Evolutionary conservation across 2,113 vertebrate genomes (phyloP).

Genomic region (Calyptommatus sinebrachiatus): DNA sequence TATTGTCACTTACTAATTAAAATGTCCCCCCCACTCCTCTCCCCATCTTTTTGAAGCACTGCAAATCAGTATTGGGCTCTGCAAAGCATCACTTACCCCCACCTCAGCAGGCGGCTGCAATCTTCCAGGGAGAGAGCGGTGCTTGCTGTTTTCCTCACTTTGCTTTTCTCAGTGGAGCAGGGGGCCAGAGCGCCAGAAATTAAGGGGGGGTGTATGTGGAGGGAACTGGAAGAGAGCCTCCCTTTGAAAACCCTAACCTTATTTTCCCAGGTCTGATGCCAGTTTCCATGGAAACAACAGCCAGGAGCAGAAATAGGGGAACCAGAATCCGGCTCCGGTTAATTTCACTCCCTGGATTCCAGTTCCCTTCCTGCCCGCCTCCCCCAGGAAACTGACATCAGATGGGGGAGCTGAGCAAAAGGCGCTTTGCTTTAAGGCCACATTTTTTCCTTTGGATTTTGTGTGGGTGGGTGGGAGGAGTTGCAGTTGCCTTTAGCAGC

Average conservation of each 20-base stretch:
- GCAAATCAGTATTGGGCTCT: constrained; percentile 28
- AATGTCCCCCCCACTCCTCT: constrained; percentile 17
- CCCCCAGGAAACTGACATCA: constrained; percentile 26
- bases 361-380: constrained; percentile 18
- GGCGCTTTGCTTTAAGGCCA: background rate
- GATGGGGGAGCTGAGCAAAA: constrained; percentile 12
- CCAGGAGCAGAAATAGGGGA: constrained; percentile 68
- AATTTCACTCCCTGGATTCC: constrained; percentile 60
- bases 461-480: background rate
- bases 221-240: constrained; percentile 51
- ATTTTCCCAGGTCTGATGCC: constrained; percentile 72
- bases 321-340: constrained; percentile 68
- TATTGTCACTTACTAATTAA: constrained; percentile 35
- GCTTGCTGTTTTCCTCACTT: constrained; percentile 24
- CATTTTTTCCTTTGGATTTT: background rate
- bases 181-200: constrained; percentile 33
- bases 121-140: background rate
- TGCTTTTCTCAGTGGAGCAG: constrained; percentile 23
- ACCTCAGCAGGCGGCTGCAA: background rate
- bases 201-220: constrained; percentile 14
- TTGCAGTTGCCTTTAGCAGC: background rate
- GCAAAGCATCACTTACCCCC: background rate
- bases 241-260: constrained; percentile 66
- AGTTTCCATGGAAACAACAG: constrained; percentile 71
- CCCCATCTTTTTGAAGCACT: background rate